Evolutionary conservation across 2,888 invertebrate genomes (phyloP).

Genomic region (Andrena hattorfiana): DNA sequence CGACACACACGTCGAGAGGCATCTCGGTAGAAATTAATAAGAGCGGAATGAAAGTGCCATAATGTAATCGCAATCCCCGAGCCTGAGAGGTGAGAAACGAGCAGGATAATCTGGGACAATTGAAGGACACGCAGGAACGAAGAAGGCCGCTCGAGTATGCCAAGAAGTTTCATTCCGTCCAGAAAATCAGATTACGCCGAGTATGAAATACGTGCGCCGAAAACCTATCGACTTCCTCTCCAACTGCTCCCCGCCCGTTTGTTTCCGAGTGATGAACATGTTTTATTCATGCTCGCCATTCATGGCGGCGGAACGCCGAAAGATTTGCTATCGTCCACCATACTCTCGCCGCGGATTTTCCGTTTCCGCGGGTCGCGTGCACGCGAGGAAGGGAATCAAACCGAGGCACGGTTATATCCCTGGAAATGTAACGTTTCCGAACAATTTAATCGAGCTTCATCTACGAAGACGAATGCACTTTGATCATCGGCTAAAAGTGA

Average conservation of each 20-base stretch:
- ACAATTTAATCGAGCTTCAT: background rate
- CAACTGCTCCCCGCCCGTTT: constrained; percentile 8
- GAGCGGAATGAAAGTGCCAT: constrained; percentile 1
- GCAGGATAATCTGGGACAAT: constrained; percentile 1
- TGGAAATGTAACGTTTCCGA: background rate
- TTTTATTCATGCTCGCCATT: constrained; percentile 68
- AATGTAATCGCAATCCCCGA: background rate
- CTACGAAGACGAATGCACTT: too few relatives aligned
- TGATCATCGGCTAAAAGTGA: too few relatives aligned
- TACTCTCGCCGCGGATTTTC: constrained; percentile 34
- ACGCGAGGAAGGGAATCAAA: background rate
- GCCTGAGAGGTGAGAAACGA: background rate
- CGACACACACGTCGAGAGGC: background rate
- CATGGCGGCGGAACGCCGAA: constrained; percentile 32
- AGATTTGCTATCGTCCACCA: constrained; percentile 52
- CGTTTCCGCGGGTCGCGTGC: constrained; percentile 13
- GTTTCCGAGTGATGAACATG: constrained; percentile 49
- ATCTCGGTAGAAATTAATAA: background rate
- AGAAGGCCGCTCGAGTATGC: background rate
- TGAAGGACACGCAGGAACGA: constrained; percentile 18
- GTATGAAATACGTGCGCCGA: constrained; percentile 61
- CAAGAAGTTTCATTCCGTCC: constrained; percentile 16
- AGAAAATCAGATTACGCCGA: constrained; percentile 50
- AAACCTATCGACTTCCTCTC: constrained; percentile 48
- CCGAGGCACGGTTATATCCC: background rate